phyloP scores from a whole-genome alignment of 2,797 vertebrate genomes.

The Spinibarbus caldwelli region DNA sequence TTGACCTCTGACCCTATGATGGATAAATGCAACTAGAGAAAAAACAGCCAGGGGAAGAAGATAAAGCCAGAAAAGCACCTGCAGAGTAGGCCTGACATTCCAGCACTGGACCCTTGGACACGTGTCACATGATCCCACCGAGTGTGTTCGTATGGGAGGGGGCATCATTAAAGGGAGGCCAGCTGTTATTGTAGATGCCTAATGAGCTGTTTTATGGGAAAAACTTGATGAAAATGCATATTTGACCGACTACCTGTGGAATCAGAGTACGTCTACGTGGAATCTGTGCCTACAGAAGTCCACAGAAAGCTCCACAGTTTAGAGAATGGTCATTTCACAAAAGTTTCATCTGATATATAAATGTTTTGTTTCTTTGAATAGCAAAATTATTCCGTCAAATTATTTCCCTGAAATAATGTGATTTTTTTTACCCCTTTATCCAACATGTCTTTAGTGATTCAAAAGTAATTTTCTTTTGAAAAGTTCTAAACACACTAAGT shows the following conservation, averaged over 20 bases:
- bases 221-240: conserved; percentile 58
- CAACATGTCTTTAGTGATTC: not conserved
- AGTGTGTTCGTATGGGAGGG: conserved; percentile 62
- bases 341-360: not conserved
- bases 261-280: not conserved
- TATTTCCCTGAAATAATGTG: too few relatives aligned
- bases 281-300: not conserved
- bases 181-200: conserved; percentile 75
- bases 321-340: not conserved
- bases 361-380: not conserved
- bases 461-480: not conserved
- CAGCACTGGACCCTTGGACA: conserved; percentile 75
- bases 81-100: conserved; percentile 75
- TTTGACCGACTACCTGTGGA: conserved; percentile 19
- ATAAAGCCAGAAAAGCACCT: conserved; percentile 73
- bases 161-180: conserved; percentile 65
- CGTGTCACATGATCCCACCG: conserved; percentile 74
- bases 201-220: conserved; percentile 74
- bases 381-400: not conserved
- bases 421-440: not conserved
- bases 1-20: conserved; percentile 62
- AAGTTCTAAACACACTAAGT: not conserved
- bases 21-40: conserved; percentile 46
- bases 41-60: conserved; percentile 59
- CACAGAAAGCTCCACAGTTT: not conserved